Base-by-base conservation (phyloP, 2,888 invertebrate species). In the Drosophila austrosaltans region DNA sequence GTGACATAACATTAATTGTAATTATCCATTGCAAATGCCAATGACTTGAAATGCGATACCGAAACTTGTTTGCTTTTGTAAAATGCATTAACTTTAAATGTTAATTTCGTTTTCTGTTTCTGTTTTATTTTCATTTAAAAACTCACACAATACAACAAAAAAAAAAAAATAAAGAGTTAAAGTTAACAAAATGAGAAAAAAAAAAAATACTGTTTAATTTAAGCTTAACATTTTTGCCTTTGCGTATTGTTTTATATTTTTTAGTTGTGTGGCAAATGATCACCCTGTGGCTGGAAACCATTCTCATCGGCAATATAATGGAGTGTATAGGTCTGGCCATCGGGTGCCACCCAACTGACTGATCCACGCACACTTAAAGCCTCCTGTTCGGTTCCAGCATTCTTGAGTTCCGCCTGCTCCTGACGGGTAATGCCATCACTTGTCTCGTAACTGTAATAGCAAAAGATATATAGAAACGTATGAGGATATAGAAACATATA, bases 241-340 rank as follows among this genome's bases (percentile, higher is more conserved):
- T 28, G n/a, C 63, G 16, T 16, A 16, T 16, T 16, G 16, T 16
- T 16, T 16, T 16, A 16, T 16, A 16, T 60, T 25, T 53, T 65
- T 63, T 61, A 82, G 64, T 81, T 83, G 39, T 82, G 82, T 32
- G 92, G 92, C 75, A 92, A 81, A 81, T 92, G 92, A 2, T 88
- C 88, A 4, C 91, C 92, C 72, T 90, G 79, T 6, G 94, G 93
- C 87, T 93, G 93, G 91, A 93, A 94, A 66, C 94, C 94, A 73
- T 93, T 93, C 82, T 94, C 93, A 77, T 94, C 93, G 66, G 94
- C 94, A 10, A 92, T 89, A 77, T 93, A 94, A 75, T 91, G 92
- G 30, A 93, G 86, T 8, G 92, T 92, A 79, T 93, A 93, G 53
- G 90, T 90, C 78, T 92, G 90, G 12, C 94, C 94, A 85, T 94